These are phyloP conservation scores for Thaleichthys pacificus DNA, from an alignment of 2,797 vertebrate species.

Conservation along the genomic window DNA sequence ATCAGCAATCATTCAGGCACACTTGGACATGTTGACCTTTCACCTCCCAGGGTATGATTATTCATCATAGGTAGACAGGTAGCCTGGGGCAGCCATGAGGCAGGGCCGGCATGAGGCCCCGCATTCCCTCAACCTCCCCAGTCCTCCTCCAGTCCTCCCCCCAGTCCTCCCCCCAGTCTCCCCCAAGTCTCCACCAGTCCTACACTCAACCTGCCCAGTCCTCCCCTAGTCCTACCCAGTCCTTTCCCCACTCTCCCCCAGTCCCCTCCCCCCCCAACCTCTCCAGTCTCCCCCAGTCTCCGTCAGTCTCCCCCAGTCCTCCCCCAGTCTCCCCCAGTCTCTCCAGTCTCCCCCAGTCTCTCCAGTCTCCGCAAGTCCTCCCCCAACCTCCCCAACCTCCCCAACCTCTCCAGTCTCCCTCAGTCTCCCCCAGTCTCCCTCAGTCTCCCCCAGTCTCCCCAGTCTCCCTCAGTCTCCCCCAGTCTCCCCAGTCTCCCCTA, in stretches of 20 bases:
- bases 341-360: too few species aligned
- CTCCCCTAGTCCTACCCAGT: neutral
- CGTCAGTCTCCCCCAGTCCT: too few species aligned
- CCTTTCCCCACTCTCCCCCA: neutral
- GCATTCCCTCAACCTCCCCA: neutral
- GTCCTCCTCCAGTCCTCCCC: neutral
- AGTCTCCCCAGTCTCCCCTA: neutral
- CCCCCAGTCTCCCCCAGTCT: too few species aligned
- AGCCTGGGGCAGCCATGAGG: neutral
- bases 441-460: too few species aligned
- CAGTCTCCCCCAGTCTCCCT: too few species aligned
- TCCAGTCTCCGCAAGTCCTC: too few species aligned
- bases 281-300: neutral
- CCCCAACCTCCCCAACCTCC: too few species aligned
- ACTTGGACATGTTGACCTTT: constrained; percentile 61
- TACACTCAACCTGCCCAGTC: neutral
- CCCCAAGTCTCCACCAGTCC: neutral
- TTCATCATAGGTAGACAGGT: constrained; percentile 61
- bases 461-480: neutral
- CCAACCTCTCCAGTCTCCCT: too few species aligned
- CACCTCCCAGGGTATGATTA: constrained; percentile 51
- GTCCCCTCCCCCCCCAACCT: neutral
- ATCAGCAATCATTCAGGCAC: constrained; percentile 62
- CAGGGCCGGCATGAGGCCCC: neutral
- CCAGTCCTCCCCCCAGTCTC: neutral